phyloP scores from a whole-genome alignment of 2,888 invertebrate genomes.

The Eueremaeus valkanovi region DNA sequence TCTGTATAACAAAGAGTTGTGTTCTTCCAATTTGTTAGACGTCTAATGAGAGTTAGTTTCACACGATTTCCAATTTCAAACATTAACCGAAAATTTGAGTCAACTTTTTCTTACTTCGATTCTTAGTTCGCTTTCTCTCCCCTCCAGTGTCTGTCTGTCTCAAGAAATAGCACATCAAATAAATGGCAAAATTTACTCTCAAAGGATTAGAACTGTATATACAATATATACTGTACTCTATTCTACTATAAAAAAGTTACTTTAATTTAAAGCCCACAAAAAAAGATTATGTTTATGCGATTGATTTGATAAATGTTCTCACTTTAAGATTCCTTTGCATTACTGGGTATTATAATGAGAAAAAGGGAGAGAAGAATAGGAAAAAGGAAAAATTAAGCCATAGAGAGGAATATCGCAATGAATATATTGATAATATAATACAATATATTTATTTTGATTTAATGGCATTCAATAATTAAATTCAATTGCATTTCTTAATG shows the following conservation, averaged over 20 bases:
- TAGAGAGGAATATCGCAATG: not conserved
- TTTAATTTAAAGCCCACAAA: not conserved
- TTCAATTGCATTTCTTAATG: not conserved
- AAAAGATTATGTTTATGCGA: constrained; percentile 20
- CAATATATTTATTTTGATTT: not conserved
- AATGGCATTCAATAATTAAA: not conserved
- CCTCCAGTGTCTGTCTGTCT: not conserved
- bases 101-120: not conserved
- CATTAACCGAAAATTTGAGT: constrained; percentile 6
- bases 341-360: not conserved
- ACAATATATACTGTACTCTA: not conserved
- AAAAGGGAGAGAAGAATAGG: not conserved
- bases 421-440: not conserved
- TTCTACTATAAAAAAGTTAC: not conserved
- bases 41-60: not conserved
- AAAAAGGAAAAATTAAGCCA: not conserved
- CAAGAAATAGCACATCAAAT: not conserved
- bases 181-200: not conserved
- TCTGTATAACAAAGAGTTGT: not conserved
- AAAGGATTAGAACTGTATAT: not conserved
- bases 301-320: constrained; percentile 23
- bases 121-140: not conserved
- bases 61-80: constrained; percentile 15
- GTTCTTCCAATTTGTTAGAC: constrained; percentile 1
- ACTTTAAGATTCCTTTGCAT: not conserved